Evolutionary conservation across 2,888 invertebrate genomes (phyloP).

Genomic region (Cheilosia variabilis): DNA sequence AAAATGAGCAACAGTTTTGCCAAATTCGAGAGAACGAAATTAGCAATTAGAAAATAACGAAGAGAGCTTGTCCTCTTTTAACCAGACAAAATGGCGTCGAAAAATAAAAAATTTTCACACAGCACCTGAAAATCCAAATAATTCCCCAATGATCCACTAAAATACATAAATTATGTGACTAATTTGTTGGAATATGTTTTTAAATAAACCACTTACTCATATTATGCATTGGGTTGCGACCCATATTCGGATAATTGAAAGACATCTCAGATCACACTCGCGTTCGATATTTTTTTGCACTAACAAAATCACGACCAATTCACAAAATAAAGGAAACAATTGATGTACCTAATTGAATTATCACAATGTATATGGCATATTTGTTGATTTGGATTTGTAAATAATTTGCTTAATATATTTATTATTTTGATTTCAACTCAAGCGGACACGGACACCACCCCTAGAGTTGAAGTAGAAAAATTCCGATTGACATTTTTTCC

Average conservation of each 20-base stretch:
- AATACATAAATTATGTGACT: constrained; percentile 51
- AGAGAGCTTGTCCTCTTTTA: constrained; percentile 28
- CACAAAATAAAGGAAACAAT: constrained; percentile 32
- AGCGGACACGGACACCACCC: constrained; percentile 43
- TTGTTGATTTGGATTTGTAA: constrained; percentile 19
- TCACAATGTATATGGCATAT: constrained; percentile 66
- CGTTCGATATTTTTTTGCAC: not conserved
- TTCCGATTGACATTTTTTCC: constrained; percentile 39
- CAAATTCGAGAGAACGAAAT: constrained; percentile 79
- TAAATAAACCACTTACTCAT: constrained; percentile 56
- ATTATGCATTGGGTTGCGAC: constrained; percentile 71
- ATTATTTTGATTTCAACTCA: constrained; percentile 16
- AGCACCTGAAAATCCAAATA: constrained; percentile 56
- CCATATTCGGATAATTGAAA: constrained; percentile 79
- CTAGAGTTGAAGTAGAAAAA: constrained; percentile 40
- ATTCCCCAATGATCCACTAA: constrained; percentile 19
- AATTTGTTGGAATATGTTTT: not conserved
- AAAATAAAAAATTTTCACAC: constrained; percentile 73
- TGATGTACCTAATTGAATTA: constrained; percentile 31
- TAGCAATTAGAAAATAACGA: constrained; percentile 30
- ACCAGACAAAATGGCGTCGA: constrained; percentile 64
- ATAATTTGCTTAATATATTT: constrained; percentile 14
- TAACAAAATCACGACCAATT: constrained; percentile 29
- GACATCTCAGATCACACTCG: constrained; percentile 76
- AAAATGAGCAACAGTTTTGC: constrained; percentile 68